Conservation (phyloP, 2,113 vertebrate genomes). For the Festucalex cinctus region DNA sequence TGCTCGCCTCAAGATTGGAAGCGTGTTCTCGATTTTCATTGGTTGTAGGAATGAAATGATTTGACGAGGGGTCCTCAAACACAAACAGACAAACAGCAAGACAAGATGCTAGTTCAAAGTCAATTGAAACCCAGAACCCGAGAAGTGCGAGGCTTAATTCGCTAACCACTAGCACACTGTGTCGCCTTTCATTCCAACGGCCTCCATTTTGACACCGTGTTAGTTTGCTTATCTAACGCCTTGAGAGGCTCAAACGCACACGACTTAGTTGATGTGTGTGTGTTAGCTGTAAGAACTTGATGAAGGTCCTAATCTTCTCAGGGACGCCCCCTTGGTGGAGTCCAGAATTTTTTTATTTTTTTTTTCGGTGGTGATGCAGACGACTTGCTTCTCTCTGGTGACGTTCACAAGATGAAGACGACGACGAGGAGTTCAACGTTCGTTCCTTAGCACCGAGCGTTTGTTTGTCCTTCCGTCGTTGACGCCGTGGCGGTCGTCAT, state of each 20-base stretch:
- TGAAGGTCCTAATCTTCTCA: conserved; percentile 43
- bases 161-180: background rate
- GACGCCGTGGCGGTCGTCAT: conserved; percentile 21
- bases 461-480: background rate
- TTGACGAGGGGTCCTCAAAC: too few relatives aligned
- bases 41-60: too few relatives aligned
- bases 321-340: conserved; percentile 43
- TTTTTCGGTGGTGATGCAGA: conserved; percentile 14
- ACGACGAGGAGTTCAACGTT: background rate
- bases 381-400: background rate
- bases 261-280: background rate
- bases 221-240: background rate
- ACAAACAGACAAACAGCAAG: too few relatives aligned
- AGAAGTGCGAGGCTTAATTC: too few relatives aligned
- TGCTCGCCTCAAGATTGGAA: too few relatives aligned
- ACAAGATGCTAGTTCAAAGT: too few relatives aligned
- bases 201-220: background rate
- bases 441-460: background rate
- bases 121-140: too few relatives aligned
- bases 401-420: background rate
- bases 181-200: background rate
- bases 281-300: conserved; percentile 20
- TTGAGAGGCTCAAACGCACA: background rate
- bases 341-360: conserved; percentile 20
- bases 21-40: too few relatives aligned